These are phyloP conservation scores for Coremacera marginata DNA, from an alignment of 2,888 invertebrate genomes.

Conservation along the genomic window DNA sequence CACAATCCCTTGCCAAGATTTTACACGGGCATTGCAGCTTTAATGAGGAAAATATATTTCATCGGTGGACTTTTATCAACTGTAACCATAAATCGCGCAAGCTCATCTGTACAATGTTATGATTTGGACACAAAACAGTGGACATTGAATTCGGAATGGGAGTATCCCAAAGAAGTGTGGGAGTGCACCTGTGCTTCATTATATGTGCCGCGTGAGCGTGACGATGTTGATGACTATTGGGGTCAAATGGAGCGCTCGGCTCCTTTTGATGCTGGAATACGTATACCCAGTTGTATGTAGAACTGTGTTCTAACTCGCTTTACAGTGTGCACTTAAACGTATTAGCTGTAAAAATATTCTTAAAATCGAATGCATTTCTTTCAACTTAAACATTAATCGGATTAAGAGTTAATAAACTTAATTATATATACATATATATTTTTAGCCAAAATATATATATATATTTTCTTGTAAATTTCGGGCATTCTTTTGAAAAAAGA, in stretches of 20 bases:
- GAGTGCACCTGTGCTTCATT: conserved; percentile 78
- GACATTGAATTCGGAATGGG: conserved; percentile 72
- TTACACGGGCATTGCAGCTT: conserved; percentile 77
- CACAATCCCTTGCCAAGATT: conserved; percentile 77
- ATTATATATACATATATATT: too few relatives aligned
- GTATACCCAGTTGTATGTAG: neutral
- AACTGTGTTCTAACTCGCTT: neutral
- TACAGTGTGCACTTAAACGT: neutral
- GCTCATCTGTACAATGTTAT: conserved; percentile 77
- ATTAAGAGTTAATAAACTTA: too few relatives aligned
- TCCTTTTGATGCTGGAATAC: conserved; percentile 1
- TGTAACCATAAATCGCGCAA: conserved; percentile 76
- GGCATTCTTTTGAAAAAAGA: too few relatives aligned
- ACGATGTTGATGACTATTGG: conserved; percentile 51
- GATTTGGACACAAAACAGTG: conserved; percentile 74
- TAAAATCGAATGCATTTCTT: conserved; percentile 12
- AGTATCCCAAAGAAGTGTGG: conserved; percentile 79
- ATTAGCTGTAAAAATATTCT: neutral
- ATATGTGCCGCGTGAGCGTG: conserved; percentile 73
- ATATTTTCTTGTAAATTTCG: neutral
- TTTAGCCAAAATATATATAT: too few relatives aligned
- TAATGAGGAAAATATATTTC: conserved; percentile 75
- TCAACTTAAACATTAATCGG: conserved; percentile 2
- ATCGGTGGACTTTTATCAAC: conserved; percentile 79
- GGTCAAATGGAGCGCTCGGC: conserved; percentile 31